These are phyloP conservation scores for Axea sp. DNA, from an alignment of 2,888 invertebrate species.

Conservation along the genomic window DNA sequence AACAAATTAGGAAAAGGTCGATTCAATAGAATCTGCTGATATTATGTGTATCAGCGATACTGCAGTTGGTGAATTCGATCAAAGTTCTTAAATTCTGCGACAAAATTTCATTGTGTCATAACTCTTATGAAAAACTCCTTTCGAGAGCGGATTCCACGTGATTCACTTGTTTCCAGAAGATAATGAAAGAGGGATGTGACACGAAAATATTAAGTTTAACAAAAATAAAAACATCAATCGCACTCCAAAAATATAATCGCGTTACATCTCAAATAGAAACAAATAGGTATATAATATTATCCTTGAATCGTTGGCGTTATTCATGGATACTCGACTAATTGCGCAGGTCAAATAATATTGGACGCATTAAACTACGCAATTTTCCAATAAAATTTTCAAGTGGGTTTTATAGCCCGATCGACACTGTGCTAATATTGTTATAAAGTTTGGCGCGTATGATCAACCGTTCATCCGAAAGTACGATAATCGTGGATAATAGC, in stretches of 20 bases:
- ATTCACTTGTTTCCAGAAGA: conserved; percentile 2
- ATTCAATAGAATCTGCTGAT: background rate
- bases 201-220: too few relatives aligned
- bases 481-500: too few relatives aligned
- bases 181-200: too few relatives aligned
- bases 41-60: conserved; percentile 16
- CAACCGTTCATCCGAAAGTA: conserved; percentile 17
- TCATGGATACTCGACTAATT: background rate
- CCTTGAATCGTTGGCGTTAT: background rate
- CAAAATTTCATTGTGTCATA: conserved; percentile 26
- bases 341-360: conserved; percentile 19
- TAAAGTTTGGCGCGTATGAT: conserved; percentile 25
- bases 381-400: conserved; percentile 10
- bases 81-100: conserved; percentile 23
- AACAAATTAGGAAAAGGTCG: too few relatives aligned
- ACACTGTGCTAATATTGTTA: conserved; percentile 28
- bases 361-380: conserved; percentile 14
- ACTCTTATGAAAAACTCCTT: conserved; percentile 17
- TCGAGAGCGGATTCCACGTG: background rate
- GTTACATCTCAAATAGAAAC: conserved; percentile 1
- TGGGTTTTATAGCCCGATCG: conserved; percentile 14
- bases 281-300: conserved; percentile 9
- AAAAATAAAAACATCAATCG: too few relatives aligned
- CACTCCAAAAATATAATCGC: too few relatives aligned
- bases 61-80: conserved; percentile 25